Evolutionary conservation across 2,888 invertebrate genomes (phyloP).

Genomic region (Drosophila paucipuncta): DNA sequence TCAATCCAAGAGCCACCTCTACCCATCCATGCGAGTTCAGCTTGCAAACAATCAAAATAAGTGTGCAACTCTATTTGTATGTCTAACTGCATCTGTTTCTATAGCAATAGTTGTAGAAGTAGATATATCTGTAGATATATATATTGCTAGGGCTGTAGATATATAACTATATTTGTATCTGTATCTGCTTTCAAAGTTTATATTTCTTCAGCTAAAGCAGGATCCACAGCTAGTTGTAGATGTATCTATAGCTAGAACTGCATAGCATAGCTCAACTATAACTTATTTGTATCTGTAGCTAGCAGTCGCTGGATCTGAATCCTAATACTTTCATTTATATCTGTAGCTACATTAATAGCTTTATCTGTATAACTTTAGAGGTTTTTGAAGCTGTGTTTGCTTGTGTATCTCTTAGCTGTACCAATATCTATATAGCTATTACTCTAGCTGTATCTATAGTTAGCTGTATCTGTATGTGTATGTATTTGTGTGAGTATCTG

Average conservation of each 20-base stretch:
- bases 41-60: conserved; percentile 72
- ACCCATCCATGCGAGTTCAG: conserved; percentile 1
- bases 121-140: neutral
- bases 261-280: neutral
- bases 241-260: neutral
- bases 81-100: conserved; percentile 9
- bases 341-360: neutral
- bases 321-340: neutral
- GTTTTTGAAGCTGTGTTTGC: neutral
- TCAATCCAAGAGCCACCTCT: neutral
- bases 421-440: conserved; percentile 7
- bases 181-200: neutral
- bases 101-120: neutral
- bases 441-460: neutral
- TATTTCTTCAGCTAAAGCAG: neutral
- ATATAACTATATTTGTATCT: neutral
- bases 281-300: neutral
- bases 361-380: neutral
- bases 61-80: conserved; percentile 46
- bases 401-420: neutral
- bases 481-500: neutral
- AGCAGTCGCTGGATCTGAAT: neutral
- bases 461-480: neutral
- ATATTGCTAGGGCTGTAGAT: neutral
- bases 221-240: neutral